Base-by-base conservation (phyloP, 23 tunicate species). In the Halocynthia roretzi region DNA sequence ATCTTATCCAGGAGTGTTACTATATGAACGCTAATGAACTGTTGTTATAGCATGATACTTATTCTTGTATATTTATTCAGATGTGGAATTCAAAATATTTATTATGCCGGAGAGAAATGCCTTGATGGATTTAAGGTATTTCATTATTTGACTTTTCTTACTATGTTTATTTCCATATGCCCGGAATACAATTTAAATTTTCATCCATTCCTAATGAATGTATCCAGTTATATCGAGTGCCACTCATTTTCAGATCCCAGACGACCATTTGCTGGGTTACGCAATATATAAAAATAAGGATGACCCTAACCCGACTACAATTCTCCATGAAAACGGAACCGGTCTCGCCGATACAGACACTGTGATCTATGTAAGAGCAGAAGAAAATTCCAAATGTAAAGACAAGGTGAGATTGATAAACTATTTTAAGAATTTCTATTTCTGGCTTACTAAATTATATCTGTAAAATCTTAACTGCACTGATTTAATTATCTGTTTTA, bases 291-390 rank as follows among this genome's bases (percentile, higher is more conserved):
- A 15, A 8, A 69, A 92, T 31, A 54, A 54, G 22, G 62, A 75
- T 53, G 68, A 53, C 8, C 22, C 84, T 8, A 74, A 58, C 18
- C 89, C 88, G 0, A 84, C 50, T 54, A 53, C 8, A 17, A 58
- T 68, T 23, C 78, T 76, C 52, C 86, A 63, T 73, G 23, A 53
- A 52, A 75, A 86, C 62, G 98, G 98, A 14, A 50, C 77, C 10
- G 98, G 98, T 50, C 18, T 92, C 0, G 52, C 85, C 17, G 75
- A 92, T 63, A 80, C 98, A 31, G 98, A 92, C 80, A 82, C 80
- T 78, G 92, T 92, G 61, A 50, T 92, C n/a, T 92, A 92, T 63
- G 87, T 92, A 14, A 85, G 87, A 49, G 85, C 98, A 14, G 63
- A 78, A 18, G 62, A 82, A 52, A 86, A 82, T 20, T n/a, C 12